Base-by-base conservation (phyloP, 2,797 vertebrate species). In the Aulostomus chinensis region DNA sequence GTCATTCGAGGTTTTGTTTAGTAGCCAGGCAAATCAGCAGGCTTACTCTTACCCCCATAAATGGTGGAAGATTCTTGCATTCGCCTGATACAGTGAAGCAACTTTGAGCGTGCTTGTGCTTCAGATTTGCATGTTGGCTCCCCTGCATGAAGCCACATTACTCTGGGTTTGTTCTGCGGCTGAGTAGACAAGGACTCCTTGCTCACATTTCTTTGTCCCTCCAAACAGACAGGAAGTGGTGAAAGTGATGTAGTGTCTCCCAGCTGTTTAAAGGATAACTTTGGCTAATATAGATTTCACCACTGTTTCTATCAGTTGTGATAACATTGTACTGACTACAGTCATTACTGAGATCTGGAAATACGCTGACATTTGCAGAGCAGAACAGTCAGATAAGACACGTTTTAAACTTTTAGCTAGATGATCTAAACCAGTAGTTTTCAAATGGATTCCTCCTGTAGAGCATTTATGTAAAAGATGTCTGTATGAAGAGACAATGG, bases 1-100 rank as follows among this genome's bases (percentile, higher is more conserved):
- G 86, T 87, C 85, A 87, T 84, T 75, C 18, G 58, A 86, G 81
- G 84, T 86, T 87, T 85, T 84, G 73, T 80, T 85, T 69, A 67
- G 76, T 67, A 63, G 79, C 80, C 81, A 86, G 78, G 81, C 76
- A 77, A 78, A 85, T 80, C 73, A 84, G 73, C 76, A 76, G 60
- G 59, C 67, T 63, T 50, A 75, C 53, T 67, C 56, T 34, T 42
- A 59, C 61, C 57, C 72, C 61, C 52, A 50, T 32, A 45, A 68
- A 76, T 14, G 52, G 57, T 68, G 66, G 58, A 68, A 64, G 68
- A 63, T 53, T 57, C 34, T 50, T 46, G 26, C 16, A 0, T 67
- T 70, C 68, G 55, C 75, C 58, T 53, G 63, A 70, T 59, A 57
- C 65, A 36, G 46, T 42, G 59, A 20, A 50, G 37, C 35, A 33